Percentiles rank a stretch among this genome's conserved stretches.
Conservation (phyloP, 1,140 invertebrate species). For the Drosophila miranda region DNA sequence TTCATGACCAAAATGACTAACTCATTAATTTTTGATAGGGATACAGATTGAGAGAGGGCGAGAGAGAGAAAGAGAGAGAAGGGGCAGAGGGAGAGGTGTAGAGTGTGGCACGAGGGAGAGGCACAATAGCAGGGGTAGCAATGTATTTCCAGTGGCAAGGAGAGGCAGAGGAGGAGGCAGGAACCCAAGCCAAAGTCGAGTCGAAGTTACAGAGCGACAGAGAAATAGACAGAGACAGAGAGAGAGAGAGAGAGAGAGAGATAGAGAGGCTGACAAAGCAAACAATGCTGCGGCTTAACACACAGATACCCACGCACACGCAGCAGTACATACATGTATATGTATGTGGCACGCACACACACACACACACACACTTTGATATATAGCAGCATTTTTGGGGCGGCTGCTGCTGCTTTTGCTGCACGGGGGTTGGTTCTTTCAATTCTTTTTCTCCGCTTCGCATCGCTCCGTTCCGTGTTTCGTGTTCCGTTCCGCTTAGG, state of each 20-base stretch:
- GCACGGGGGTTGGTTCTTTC: slow-evolving; percentile 54
- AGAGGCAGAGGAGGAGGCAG: not conserved
- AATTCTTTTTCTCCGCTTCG: slow-evolving; percentile 19
- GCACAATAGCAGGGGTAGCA: slow-evolving; percentile 7
- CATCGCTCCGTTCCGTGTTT: not conserved
- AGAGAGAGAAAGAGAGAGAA: slow-evolving; percentile 8
- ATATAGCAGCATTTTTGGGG: slow-evolving; percentile 43
- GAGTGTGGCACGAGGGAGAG: not conserved
- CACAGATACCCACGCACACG: slow-evolving; percentile 21
- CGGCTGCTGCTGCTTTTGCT: slow-evolving; percentile 37
- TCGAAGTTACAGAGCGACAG: slow-evolving; percentile 1
- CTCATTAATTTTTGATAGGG: slow-evolving; percentile 79
- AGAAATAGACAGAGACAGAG: not conserved
- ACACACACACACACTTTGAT: slow-evolving; percentile 22
- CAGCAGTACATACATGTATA: slow-evolving; percentile 3
- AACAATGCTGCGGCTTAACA: slow-evolving; percentile 77
- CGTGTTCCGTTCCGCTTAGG: slow-evolving; percentile 13
- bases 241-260: slow-evolving; percentile 13
- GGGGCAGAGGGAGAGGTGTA: not conserved
- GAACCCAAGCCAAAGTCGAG: slow-evolving; percentile 4
- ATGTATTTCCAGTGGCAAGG: slow-evolving; percentile 36
- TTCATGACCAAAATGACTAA: slow-evolving; percentile 79
- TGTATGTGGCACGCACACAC: slow-evolving; percentile 14
- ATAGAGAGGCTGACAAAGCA: slow-evolving; percentile 37
- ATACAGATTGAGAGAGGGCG: slow-evolving; percentile 2